A percentile compares a stretch with the other conserved stretches of the same genome.
These are phyloP conservation scores for Drosophila recens DNA, from an alignment of 2,888 invertebrate species.

Conservation along the genomic window DNA sequence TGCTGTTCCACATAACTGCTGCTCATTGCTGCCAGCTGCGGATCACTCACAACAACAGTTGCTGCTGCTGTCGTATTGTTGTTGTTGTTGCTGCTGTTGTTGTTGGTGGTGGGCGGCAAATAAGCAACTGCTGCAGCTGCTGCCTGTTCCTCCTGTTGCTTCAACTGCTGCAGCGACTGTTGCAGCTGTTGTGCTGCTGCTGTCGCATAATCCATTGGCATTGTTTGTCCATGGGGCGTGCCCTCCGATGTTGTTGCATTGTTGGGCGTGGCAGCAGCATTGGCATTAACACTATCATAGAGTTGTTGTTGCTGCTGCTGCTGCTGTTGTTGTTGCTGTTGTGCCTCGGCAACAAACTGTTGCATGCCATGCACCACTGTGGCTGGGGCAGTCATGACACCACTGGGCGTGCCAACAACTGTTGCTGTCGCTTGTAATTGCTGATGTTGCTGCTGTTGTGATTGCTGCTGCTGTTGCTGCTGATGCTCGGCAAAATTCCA, in stretches of 20 bases:
- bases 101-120: slow-evolving; percentile 10
- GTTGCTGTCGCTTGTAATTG: slow-evolving; percentile 43
- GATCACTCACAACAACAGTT: slow-evolving; percentile 29
- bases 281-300: slow-evolving; percentile 85
- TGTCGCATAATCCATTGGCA: slow-evolving; percentile 81
- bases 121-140: slow-evolving; percentile 34
- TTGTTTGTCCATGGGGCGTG: slow-evolving; percentile 85
- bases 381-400: slow-evolving; percentile 85
- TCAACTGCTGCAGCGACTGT: slow-evolving; percentile 82
- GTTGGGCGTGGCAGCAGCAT: slow-evolving; percentile 65
- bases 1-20: slow-evolving; percentile 84
- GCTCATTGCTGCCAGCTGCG: slow-evolving; percentile 84
- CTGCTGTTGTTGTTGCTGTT: slow-evolving; percentile 47
- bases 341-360: slow-evolving; percentile 61
- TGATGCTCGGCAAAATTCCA: slow-evolving; percentile 76
- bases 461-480: slow-evolving; percentile 56
- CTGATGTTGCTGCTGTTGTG: slow-evolving; percentile 66
- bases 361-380: slow-evolving; percentile 82
- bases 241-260: slow-evolving; percentile 49
- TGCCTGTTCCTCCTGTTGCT: slow-evolving; percentile 74
- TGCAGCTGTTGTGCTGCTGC: slow-evolving; percentile 80
- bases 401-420: slow-evolving; percentile 84
- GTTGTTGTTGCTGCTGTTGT: slow-evolving; percentile 27
- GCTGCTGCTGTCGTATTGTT: slow-evolving; percentile 41
- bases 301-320: slow-evolving; percentile 86